These are phyloP conservation scores for Cathartes aura DNA, from an alignment of 2,113 vertebrate species.

Conservation along the genomic window DNA sequence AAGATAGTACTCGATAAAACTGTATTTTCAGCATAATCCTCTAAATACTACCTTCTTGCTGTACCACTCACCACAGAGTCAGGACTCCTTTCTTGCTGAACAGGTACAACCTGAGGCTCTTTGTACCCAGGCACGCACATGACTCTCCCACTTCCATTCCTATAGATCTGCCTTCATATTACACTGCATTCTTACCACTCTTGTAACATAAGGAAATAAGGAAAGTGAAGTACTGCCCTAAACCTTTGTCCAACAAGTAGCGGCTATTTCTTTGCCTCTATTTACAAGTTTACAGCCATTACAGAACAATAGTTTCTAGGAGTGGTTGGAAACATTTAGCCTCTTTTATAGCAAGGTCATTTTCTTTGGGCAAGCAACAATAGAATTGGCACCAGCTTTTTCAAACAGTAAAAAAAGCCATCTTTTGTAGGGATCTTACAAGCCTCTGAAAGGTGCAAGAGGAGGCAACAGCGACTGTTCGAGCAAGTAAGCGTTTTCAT, in stretches of 20 bases:
- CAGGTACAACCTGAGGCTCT: neutral
- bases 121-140: neutral
- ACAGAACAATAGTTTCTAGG: neutral
- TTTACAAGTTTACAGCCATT: neutral
- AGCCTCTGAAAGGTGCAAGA: neutral
- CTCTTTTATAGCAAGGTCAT: neutral
- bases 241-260: neutral
- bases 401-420: neutral
- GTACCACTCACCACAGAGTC: neutral
- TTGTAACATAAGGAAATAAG: neutral
- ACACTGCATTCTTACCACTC: neutral
- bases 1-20: neutral
- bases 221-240: neutral
- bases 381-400: neutral
- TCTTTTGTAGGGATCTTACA: neutral
- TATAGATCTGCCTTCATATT: neutral
- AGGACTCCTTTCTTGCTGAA: neutral
- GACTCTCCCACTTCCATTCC: neutral
- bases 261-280: neutral
- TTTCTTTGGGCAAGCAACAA: neutral
- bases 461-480: rapidly evolving
- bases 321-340: neutral
- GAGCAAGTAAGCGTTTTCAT: neutral
- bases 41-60: neutral
- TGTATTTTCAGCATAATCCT: neutral